A percentile compares a stretch with the other conserved stretches of the same genome.
Evolutionary conservation across 2,797 vertebrate species (phyloP).

Genomic region (Carcharodon carcharias): DNA sequence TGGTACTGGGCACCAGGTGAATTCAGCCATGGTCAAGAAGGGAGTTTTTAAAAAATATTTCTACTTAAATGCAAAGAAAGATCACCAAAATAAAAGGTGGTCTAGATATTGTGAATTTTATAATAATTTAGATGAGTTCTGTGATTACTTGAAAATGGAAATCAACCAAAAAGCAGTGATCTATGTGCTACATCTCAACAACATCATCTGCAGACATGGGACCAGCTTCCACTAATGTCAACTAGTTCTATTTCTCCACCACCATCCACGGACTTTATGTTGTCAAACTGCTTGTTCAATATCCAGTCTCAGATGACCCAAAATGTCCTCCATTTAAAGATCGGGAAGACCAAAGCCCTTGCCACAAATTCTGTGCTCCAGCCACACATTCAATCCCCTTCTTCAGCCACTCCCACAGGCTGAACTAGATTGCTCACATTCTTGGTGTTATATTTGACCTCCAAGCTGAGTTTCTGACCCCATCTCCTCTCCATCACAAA

Average conservation of each 20-base stretch:
- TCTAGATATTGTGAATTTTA: too few relatives aligned
- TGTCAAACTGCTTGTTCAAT: not conserved
- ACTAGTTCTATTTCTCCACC: not conserved
- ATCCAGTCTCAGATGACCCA: too few relatives aligned
- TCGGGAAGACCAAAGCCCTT: not conserved
- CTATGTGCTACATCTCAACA: too few relatives aligned
- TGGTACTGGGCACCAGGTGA: not conserved
- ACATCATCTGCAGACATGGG: not conserved
- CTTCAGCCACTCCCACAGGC: not conserved
- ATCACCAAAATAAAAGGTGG: too few relatives aligned
- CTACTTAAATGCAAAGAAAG: too few relatives aligned
- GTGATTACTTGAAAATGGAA: too few relatives aligned
- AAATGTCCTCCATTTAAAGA: not conserved
- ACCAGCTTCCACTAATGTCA: not conserved
- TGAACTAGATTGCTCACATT: not conserved
- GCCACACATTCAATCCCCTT: not conserved
- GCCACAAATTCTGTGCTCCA: not conserved
- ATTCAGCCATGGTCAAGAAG: not conserved
- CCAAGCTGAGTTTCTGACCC: not conserved
- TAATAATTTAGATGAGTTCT: too few relatives aligned
- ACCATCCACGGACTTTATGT: not conserved
- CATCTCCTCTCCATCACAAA: not conserved
- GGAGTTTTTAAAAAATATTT: too few relatives aligned
- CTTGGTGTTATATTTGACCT: not conserved
- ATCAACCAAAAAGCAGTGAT: too few relatives aligned